These are phyloP conservation scores for Scophthalmus maximus DNA, from an alignment of 2,113 vertebrate species.

Conservation along the genomic window DNA sequence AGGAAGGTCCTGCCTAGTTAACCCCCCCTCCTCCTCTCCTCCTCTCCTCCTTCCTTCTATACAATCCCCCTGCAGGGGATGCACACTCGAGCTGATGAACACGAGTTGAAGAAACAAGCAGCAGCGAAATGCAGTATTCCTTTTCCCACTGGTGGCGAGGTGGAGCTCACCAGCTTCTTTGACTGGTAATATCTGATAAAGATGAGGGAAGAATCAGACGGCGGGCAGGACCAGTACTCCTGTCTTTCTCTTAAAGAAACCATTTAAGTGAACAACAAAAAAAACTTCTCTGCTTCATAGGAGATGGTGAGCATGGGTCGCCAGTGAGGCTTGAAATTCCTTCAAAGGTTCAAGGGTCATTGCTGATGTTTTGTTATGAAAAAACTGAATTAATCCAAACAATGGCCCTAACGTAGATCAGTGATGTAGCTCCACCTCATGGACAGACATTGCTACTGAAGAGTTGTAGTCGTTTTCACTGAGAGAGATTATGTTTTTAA, in stretches of 20 bases:
- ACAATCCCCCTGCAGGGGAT: constrained; percentile 4
- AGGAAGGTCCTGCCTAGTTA: constrained; percentile 80
- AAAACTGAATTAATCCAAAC: neutral
- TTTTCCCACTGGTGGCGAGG: constrained; percentile 48
- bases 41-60: neutral
- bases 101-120: constrained; percentile 50
- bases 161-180: constrained; percentile 13
- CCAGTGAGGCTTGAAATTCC: neutral
- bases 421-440: constrained; percentile 46
- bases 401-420: neutral
- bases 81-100: constrained; percentile 60
- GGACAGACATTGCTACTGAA: constrained; percentile 46
- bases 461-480: neutral
- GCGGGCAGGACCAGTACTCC: constrained; percentile 1
- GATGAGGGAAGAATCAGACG: neutral
- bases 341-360: neutral
- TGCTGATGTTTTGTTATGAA: neutral
- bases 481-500: neutral
- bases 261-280: constrained; percentile 21
- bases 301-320: neutral
- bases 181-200: neutral
- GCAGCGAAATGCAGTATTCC: constrained; percentile 75
- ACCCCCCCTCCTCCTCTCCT: neutral
- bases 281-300: constrained; percentile 18
- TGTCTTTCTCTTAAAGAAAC: constrained; percentile 21